Conservation (phyloP, 2,888 invertebrate genomes). For the Axea sp. region DNA sequence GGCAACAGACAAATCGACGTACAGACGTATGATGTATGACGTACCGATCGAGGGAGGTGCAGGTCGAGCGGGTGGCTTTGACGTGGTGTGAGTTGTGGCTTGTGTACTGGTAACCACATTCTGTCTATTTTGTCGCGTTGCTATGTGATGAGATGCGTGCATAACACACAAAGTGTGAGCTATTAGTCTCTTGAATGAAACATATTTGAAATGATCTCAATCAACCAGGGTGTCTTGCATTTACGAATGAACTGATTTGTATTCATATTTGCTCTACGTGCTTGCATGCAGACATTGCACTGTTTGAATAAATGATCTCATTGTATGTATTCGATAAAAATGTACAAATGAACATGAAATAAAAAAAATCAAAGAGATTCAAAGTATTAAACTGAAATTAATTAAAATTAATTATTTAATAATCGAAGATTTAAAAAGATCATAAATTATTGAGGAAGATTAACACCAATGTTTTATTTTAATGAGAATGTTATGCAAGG, state of each 20-base stretch:
- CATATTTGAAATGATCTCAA: neutral
- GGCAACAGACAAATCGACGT: conserved; percentile 58
- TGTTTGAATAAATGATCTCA: no score
- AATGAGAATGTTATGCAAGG: neutral
- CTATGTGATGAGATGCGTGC: conserved; percentile 74
- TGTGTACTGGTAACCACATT: conserved; percentile 76
- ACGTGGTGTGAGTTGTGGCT: conserved; percentile 74
- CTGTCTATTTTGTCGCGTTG: conserved; percentile 76
- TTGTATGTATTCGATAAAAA: no score
- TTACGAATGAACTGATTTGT: no score
- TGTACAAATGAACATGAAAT: no score
- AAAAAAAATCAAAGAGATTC: no score
- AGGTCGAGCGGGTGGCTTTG: conserved; percentile 78
- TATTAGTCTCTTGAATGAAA: conserved; percentile 32
- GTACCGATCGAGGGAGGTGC: conserved; percentile 78
- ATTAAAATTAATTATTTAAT: no score
- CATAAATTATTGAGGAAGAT: no score
- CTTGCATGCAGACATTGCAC: no score
- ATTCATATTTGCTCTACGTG: no score
- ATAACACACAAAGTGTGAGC: conserved; percentile 60
- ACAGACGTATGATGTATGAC: conserved; percentile 69
- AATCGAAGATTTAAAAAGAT: no score
- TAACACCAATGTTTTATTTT: no score
- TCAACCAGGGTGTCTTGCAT: conserved; percentile 15
- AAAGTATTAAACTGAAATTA: no score